A percentile compares a stretch with the other conserved stretches of the same genome.
These are phyloP conservation scores for Coptodon rendalli DNA, from an alignment of 2,113 vertebrate genomes.

Conservation along the genomic window DNA sequence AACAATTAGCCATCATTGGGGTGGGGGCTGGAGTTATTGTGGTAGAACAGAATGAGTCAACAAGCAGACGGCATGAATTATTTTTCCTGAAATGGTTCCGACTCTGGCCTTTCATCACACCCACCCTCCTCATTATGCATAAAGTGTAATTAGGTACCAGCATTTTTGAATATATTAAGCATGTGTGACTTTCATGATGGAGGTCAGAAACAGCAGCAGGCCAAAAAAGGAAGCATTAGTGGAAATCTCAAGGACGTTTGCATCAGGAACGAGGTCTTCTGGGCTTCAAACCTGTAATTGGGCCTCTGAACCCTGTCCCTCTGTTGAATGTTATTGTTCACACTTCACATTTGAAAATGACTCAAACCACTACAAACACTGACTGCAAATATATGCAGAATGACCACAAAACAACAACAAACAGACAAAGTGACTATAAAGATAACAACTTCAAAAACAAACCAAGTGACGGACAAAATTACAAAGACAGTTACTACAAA, in stretches of 20 bases:
- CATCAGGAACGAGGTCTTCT: not conserved
- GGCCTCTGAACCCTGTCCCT: not conserved
- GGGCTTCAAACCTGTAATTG: not conserved
- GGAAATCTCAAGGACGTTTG: constrained; percentile 1
- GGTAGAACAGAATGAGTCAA: constrained; percentile 6
- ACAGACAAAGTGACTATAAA: not conserved
- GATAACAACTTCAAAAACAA: not conserved
- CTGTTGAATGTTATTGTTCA: not conserved
- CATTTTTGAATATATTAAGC: constrained; percentile 31
- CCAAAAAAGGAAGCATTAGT: not conserved
- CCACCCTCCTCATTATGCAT: constrained; percentile 16
- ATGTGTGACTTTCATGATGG: not conserved
- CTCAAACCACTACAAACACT: not conserved
- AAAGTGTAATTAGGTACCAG: constrained; percentile 11
- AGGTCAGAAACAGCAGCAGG: constrained; percentile 8
- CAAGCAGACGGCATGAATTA: not conserved
- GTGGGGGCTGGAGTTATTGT: not conserved
- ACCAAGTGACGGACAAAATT: not conserved
- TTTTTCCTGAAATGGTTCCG: not conserved
- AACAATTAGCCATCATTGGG: constrained; percentile 1
- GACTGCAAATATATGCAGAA: not conserved
- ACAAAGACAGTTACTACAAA: not conserved
- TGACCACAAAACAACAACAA: not conserved
- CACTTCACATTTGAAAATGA: not conserved
- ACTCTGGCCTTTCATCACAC: not conserved